Base-by-base conservation (phyloP, 2,888 invertebrate species). In the Plemyria rubiginata region DNA sequence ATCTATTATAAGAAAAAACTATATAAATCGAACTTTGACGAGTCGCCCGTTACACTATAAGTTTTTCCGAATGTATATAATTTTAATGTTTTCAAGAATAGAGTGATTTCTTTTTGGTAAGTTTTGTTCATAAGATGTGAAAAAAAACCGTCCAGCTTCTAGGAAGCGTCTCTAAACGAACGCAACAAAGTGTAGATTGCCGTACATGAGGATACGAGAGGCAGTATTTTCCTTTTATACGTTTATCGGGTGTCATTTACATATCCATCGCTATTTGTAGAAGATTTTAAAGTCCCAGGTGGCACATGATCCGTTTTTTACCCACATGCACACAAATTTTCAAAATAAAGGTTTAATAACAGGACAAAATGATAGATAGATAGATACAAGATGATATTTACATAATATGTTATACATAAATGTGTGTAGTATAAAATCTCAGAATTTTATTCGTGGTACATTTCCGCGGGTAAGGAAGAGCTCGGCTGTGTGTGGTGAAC, bases 401-500 rank as follows among this genome's bases (percentile, higher is more conserved):
- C 41, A 49, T 50, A 57, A 50, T 50, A 12, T 12, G 15, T 15
- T 13, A 16, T 45, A 7, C 15, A 7, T 8, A 0, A 13, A 4
- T 43, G 49, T 43, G 13, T 36, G 22, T 11, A 38, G 52, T 41
- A 41, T 49, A 49, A 50, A 41, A 50, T 28, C 56, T 41, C 41
- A 29, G 56, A 49, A 28, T 49, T 55, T 40, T 49, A 49, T 57
- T 50, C n/a, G 29, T 41, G 32, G 4, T 54, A 40, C 13, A 36
- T 52, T 41, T 59, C 36, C 29, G 41, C 15, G 53, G 29, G 41
- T 51, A 51, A 40, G 32, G 52, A 64, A 60, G 56, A 45, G 12
- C 49, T 38, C 16, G 46, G 48, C 29, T 29, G 48, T 53, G 48
- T 79, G 73, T 72, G 60, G 65, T 62, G 57, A 70, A 78, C 76